phyloP scores from a whole-genome alignment of 2,113 vertebrate species.

The Halcyon senegalensis region DNA sequence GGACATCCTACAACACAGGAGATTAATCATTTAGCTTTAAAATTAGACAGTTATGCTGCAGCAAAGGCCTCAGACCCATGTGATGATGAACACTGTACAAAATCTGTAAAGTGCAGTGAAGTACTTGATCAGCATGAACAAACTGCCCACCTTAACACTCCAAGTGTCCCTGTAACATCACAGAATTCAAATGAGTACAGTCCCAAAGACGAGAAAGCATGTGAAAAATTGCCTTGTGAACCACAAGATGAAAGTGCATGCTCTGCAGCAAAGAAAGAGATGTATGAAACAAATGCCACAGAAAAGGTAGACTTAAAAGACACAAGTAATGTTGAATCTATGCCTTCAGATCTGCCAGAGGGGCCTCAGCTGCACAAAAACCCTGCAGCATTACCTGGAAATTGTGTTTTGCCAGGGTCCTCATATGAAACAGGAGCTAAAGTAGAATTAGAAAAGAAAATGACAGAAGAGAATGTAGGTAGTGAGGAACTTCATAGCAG shows the following conservation, averaged over 20 bases:
- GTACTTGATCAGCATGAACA: neutral
- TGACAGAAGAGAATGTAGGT: neutral
- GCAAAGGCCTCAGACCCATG: neutral
- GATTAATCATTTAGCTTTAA: slow-evolving; percentile 48
- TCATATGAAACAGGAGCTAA: slow-evolving; percentile 2
- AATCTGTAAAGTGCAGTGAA: neutral
- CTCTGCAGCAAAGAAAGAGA: neutral
- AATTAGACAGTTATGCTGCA: neutral
- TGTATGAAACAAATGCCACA: neutral
- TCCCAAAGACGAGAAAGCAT: slow-evolving; percentile 45
- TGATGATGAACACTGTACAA: neutral
- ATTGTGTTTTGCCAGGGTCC: neutral
- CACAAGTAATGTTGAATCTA: neutral
- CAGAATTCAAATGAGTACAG: neutral
- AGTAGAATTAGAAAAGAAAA: slow-evolving; percentile 7
- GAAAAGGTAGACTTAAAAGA: neutral
- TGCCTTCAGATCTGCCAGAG: slow-evolving; percentile 30
- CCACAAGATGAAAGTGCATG: neutral
- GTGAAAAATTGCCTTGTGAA: slow-evolving; percentile 18
- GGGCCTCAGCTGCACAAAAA: neutral
- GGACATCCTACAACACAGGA: slow-evolving; percentile 22
- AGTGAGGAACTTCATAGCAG: neutral
- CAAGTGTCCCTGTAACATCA: neutral
- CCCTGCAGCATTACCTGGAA: neutral
- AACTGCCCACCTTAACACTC: neutral